A percentile compares a stretch with the other conserved stretches of the same genome.
These are phyloP conservation scores for Sycophaga agraensis DNA, from an alignment of 1,140 invertebrate species.

Conservation along the genomic window DNA sequence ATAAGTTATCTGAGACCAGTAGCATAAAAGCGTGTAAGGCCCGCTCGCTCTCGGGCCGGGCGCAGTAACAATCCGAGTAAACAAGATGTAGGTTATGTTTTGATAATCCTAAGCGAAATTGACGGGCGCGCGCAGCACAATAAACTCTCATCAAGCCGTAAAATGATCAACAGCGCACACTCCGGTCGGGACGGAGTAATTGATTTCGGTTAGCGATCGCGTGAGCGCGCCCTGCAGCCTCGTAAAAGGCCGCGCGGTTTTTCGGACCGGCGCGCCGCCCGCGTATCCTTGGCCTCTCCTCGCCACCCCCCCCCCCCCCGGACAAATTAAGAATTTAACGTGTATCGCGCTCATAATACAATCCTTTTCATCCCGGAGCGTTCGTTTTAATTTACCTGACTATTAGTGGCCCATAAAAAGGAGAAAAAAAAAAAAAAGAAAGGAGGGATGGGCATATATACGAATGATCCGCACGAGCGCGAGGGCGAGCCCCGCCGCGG, in stretches of 20 bases:
- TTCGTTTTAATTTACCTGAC: slow-evolving; percentile 20
- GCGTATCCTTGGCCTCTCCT: too few species aligned
- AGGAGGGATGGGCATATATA: background rate
- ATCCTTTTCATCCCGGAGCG: slow-evolving; percentile 10
- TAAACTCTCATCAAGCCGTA: background rate
- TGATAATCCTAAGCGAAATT: background rate
- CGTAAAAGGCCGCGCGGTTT: slow-evolving; percentile 16
- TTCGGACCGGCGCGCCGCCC: too few species aligned
- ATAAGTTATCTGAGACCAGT: too few species aligned
- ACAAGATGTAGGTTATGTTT: slow-evolving; percentile 9
- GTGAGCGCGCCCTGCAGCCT: too few species aligned
- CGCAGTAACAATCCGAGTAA: background rate
- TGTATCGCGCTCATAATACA: slow-evolving; percentile 11
- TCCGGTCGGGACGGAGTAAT: slow-evolving; percentile 3
- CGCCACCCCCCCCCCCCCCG: background rate
- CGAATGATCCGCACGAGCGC: too few species aligned
- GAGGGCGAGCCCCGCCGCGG: too few species aligned
- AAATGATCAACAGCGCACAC: slow-evolving; percentile 4
- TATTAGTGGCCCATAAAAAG: slow-evolving; percentile 14
- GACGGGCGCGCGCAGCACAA: too few species aligned
- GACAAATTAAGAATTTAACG: slow-evolving; percentile 26
- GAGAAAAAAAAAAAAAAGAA: background rate
- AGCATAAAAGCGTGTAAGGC: too few species aligned
- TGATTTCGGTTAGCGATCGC: slow-evolving; percentile 8
- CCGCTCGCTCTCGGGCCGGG: too few species aligned